Conservation (phyloP, 2,888 invertebrate genomes). For the Coecobrya sp. region DNA sequence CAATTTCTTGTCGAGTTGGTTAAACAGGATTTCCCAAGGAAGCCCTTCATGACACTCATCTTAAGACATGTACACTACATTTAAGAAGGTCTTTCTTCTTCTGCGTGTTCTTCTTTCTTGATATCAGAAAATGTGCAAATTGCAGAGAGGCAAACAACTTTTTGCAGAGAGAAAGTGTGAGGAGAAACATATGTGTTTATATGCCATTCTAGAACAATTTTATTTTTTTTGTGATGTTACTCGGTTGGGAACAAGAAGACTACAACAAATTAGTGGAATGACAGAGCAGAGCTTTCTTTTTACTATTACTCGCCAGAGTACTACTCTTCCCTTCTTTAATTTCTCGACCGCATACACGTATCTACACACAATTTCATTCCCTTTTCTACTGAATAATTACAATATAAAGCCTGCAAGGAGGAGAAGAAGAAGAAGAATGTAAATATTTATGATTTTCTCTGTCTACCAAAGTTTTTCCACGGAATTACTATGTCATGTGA, state of each 20-base stretch:
- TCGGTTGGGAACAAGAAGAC: conserved; percentile 8
- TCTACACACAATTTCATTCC: neutral
- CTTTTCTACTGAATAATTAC: neutral
- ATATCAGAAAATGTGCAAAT: conserved; percentile 4
- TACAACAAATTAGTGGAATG: neutral
- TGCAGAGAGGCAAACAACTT: neutral
- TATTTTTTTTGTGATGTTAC: neutral
- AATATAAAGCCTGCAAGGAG: no score
- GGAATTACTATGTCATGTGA: no score
- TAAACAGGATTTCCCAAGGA: conserved; percentile 77
- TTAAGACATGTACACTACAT: conserved; percentile 9
- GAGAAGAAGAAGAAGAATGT: no score
- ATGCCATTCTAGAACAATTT: conserved; percentile 23
- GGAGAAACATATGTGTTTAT: conserved; percentile 7
- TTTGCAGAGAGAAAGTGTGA: conserved; percentile 32
- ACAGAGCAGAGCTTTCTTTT: no score
- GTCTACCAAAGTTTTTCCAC: no score
- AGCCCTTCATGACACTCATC: conserved; percentile 69
- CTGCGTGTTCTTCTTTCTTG: neutral
- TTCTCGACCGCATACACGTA: no score
- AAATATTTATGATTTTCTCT: no score
- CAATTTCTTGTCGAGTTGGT: conserved; percentile 51
- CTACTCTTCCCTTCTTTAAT: neutral
- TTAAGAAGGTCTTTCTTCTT: neutral
- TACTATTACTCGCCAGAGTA: neutral